Evolutionary conservation across 2,797 vertebrate genomes (phyloP), one percentile per base, ranked within the genome.

Genomic region (Syngnathus rostellatus): DNA sequence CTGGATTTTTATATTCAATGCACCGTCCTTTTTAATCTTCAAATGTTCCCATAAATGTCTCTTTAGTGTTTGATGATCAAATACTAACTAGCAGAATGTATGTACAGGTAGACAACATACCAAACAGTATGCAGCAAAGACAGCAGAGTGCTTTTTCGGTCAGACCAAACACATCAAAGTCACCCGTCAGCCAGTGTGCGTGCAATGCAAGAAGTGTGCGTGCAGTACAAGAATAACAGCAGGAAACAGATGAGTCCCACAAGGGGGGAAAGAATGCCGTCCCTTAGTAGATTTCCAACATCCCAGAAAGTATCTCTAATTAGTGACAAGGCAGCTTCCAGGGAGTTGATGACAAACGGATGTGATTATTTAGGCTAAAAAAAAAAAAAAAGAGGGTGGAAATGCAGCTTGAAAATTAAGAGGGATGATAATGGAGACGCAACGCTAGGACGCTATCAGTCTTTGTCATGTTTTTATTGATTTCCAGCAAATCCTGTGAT

Each of bases 301-400:
- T 87, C 79, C 81, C 78, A 86, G 83, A 83, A 87, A 84, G 77
- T 75, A 78, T 84, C 75, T 86, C 83, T 87, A 86, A 90, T 89
- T 89, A 89, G 83, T 85, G 83, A 87, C 81, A 81, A 87, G 79
- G 77, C 78, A 65, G 67, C 74, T 79, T 81, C 71, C 76, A 73
- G 68, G 78, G 78, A 87, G 77, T 82, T 74, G 71, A 75, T 71
- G 72, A 74, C 76, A 83, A 85, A 80, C 82, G 81, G 86, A 87
- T 87, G 75, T 86, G 81, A 87, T 90, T 85, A 85, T 87, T 85
- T 82, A 87, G 77, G 83, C 75, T 31, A 59, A 70, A 51, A 63
- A 69, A 74, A 63, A 69, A 74, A 72, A 68, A 23, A 23, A 23
- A 72, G 68, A 61, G 41, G 7, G 63, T 54, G 64, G 11, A 58